These are phyloP conservation scores for Parus major DNA, from an alignment of 2,113 vertebrate species.

Conservation along the genomic window DNA sequence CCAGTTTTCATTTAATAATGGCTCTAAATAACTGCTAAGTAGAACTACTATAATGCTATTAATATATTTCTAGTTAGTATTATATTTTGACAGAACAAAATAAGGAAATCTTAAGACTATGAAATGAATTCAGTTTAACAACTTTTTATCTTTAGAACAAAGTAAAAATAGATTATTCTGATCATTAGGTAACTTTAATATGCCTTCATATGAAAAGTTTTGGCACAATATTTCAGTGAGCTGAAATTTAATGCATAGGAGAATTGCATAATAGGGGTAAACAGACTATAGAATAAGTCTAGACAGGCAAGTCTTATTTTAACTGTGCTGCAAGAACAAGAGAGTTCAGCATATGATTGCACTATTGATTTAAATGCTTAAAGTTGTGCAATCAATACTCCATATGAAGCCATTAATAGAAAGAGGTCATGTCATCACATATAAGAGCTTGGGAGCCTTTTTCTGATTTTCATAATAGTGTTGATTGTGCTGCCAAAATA, in stretches of 20 bases:
- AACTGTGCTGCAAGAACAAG: background rate
- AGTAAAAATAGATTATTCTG: background rate
- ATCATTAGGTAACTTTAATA: background rate
- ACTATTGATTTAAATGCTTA: background rate
- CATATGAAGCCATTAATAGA: background rate
- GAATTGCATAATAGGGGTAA: background rate
- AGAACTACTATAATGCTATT: background rate
- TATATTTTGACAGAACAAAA: background rate
- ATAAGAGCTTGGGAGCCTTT: background rate
- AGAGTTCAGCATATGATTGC: background rate
- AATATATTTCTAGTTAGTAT: background rate
- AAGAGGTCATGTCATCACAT: background rate
- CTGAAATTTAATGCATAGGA: background rate
- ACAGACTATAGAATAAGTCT: background rate
- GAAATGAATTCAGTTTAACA: background rate
- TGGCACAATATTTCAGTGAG: background rate
- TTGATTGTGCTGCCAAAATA: background rate
- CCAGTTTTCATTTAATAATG: background rate
- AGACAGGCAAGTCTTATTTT: background rate
- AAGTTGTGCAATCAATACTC: background rate
- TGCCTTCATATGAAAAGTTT: background rate
- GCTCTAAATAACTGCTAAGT: background rate
- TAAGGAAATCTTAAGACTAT: background rate
- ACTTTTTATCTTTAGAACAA: background rate
- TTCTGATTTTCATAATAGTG: background rate